Base-by-base conservation (phyloP, 2,797 vertebrate species). In the Chrysolophus pictus region DNA sequence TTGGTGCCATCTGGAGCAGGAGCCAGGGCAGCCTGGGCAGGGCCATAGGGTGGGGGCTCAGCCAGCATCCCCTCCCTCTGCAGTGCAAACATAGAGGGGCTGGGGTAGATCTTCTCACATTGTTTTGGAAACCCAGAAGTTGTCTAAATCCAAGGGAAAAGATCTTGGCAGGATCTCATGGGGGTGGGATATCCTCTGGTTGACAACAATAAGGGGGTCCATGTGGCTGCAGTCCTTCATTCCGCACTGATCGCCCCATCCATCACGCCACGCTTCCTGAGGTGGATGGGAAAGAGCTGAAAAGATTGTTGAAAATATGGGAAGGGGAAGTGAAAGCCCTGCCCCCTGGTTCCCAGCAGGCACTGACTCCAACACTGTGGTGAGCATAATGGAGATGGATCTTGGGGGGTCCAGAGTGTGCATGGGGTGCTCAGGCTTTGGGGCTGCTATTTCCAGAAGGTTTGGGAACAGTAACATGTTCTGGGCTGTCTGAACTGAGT, bases 201-300 rank as follows among this genome's bases (percentile, higher is more conserved):
- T 35, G 37, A 44, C 2, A 2, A 46, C 44, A 59, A 55, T 79
- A 64, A 95, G 92, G 26, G 47, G 87, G 91, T 15, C 81, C 87
- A 84, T 88, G 87, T 91, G 94, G 88, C 93, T 86, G 41, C 0
- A 2, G n/a, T 35, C 46, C 71, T 75, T 81, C 0, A 5, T 63
- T 56, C 64, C 3, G 0, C 8, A 2, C 29, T 8, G 2, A 7
- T 15, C 1, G 0, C 46, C 63, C 60, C 88, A 93, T 94, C 90
- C 93, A 91, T 95, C 92, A 93, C 71, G 44, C 44, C 87, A 63
- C 93, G 87, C 91, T 92, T 94, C 91, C 93, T 74, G 86, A 4
- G 0, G 81, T 51, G 58, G 35, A 59, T 92, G 93, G 55, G 17
- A 88, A 93, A 33, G 24, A 82, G 68, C 51, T 90, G 90, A 47